phyloP scores from a whole-genome alignment of 2,797 vertebrate genomes.

The Lophotriccus pileatus region DNA sequence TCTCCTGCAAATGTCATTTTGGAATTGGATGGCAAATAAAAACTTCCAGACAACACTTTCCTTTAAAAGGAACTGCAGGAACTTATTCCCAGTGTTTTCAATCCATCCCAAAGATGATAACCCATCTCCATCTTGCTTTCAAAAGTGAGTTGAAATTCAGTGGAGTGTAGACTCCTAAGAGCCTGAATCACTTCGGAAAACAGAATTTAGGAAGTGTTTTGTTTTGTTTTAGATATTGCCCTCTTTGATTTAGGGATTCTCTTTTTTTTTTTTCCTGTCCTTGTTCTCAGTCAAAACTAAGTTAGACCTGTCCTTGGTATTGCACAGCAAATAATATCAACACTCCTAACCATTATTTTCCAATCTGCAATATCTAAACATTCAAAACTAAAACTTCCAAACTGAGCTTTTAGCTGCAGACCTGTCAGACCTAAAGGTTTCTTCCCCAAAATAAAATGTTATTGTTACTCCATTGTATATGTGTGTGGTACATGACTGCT shows the following conservation, averaged over 20 bases:
- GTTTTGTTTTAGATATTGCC: not conserved
- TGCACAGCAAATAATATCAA: not conserved
- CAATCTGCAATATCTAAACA: not conserved
- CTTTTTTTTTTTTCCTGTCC: not conserved
- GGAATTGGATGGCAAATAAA: not conserved
- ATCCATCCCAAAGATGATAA: not conserved
- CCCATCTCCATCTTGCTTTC: not conserved
- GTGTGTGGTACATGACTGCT: accelerated
- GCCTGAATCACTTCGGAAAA: not conserved
- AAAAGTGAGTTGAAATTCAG: not conserved
- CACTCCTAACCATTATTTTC: not conserved
- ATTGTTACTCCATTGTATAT: not conserved
- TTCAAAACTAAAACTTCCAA: not conserved
- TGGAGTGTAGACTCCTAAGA: not conserved
- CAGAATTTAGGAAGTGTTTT: not conserved
- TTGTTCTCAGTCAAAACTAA: not conserved
- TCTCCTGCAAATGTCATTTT: not conserved
- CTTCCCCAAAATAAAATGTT: not conserved
- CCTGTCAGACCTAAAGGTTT: not conserved
- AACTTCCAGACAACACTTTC: not conserved
- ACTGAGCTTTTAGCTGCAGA: not conserved
- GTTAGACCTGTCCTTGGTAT: not conserved
- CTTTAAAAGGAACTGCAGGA: not conserved
- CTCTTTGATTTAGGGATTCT: not conserved
- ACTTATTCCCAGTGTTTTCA: not conserved